Conservation (phyloP, 2,797 vertebrate species). For the Enteromius trimaculatus region DNA sequence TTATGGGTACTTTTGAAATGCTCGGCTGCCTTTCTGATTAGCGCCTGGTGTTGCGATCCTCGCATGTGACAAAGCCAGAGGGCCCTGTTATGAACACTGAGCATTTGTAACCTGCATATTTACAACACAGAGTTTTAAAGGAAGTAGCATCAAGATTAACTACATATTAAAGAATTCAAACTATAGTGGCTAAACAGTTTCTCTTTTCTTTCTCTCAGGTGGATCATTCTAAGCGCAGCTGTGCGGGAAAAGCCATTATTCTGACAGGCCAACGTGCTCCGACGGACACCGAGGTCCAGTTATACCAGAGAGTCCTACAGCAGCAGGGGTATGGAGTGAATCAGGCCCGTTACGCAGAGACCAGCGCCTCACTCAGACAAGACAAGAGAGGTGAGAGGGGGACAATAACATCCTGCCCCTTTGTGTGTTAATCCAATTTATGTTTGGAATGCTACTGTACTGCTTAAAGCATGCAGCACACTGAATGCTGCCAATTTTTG, state of each 20-base stretch:
- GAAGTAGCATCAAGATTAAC: background rate
- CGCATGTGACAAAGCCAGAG: slow-evolving; percentile 21
- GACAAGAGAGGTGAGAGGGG: slow-evolving; percentile 46
- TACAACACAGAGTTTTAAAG: background rate
- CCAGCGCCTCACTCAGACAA: slow-evolving; percentile 62
- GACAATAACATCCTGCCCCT: background rate
- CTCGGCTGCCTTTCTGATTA: slow-evolving; percentile 2
- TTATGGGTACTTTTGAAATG: slow-evolving; percentile 14
- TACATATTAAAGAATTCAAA: background rate
- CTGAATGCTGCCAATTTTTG: background rate
- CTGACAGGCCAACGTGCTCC: slow-evolving; percentile 71
- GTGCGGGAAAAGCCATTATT: slow-evolving; percentile 70
- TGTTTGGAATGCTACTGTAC: background rate
- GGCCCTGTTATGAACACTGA: background rate
- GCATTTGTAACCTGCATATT: background rate
- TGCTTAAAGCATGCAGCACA: background rate
- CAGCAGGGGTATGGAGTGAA: slow-evolving; percentile 79
- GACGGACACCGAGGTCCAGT: slow-evolving; percentile 74
- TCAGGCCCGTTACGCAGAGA: slow-evolving; percentile 72
- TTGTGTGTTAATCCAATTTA: background rate
- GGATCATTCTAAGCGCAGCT: slow-evolving; percentile 54
- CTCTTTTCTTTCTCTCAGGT: slow-evolving; percentile 65
- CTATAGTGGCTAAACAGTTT: background rate
- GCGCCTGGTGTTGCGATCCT: slow-evolving; percentile 19
- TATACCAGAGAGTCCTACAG: slow-evolving; percentile 80